phyloP scores from a whole-genome alignment of 2,113 vertebrate genomes.

The Cyprinodon brontotheroides region DNA sequence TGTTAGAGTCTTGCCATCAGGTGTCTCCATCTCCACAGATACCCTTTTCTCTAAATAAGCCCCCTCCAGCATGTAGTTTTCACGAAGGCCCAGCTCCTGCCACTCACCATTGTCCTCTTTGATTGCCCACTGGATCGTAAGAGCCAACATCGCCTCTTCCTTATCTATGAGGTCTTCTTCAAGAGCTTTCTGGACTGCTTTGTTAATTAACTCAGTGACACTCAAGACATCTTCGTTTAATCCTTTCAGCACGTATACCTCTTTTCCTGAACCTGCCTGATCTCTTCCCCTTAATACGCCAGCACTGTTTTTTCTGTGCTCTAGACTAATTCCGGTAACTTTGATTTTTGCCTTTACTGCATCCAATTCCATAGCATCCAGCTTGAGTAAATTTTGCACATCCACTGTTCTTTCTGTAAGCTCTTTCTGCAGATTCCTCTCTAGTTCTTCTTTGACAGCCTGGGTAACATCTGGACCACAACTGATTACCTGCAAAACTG shows the following conservation, averaged over 20 bases:
- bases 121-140: slow-evolving; percentile 57
- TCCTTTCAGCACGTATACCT: slow-evolving; percentile 46
- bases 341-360: slow-evolving; percentile 50
- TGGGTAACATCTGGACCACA: not conserved
- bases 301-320: not conserved
- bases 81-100: slow-evolving; percentile 36
- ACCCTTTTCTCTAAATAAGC: not conserved
- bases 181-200: slow-evolving; percentile 30
- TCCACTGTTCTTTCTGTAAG: slow-evolving; percentile 43
- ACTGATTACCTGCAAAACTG: slow-evolving; percentile 41
- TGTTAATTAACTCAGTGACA: slow-evolving; percentile 29
- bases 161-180: not conserved
- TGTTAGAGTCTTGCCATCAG: not conserved
- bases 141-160: slow-evolving; percentile 39
- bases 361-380: slow-evolving; percentile 47
- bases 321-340: slow-evolving; percentile 44
- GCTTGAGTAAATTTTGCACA: slow-evolving; percentile 12
- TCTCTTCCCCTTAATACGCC: not conserved
- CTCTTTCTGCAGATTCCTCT: slow-evolving; percentile 41
- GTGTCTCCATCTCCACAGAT: not conserved
- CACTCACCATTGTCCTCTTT: slow-evolving; percentile 2
- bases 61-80: slow-evolving; percentile 59
- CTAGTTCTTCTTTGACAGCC: slow-evolving; percentile 38
- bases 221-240: slow-evolving; percentile 63
- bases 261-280: not conserved